Percentiles rank a stretch among this genome's conserved stretches.
Evolutionary conservation across 2,888 invertebrate species (phyloP).

Genomic region (Sarcophaga carnaria): DNA sequence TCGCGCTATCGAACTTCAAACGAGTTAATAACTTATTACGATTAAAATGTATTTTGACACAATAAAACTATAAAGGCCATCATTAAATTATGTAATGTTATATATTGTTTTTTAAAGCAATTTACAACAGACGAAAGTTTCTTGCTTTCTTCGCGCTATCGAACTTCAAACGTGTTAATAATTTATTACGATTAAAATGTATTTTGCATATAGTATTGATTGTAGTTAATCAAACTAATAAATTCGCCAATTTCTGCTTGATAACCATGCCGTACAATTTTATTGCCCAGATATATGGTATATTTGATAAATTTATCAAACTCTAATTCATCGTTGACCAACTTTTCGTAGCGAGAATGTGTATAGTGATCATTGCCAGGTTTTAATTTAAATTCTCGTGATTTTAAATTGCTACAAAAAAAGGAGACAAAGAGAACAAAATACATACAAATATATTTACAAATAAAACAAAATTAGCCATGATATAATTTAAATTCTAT

Average conservation of each 20-base stretch:
- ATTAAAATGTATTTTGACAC: slow-evolving; percentile 53
- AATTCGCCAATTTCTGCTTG: slow-evolving; percentile 81
- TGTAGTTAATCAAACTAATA: slow-evolving; percentile 80
- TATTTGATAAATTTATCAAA: slow-evolving; percentile 80
- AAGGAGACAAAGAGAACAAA: background rate
- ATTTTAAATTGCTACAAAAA: slow-evolving; percentile 77
- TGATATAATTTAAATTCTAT: slow-evolving; percentile 31
- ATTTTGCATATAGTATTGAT: slow-evolving; percentile 78
- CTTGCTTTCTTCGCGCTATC: slow-evolving; percentile 2
- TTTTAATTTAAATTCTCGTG: slow-evolving; percentile 76
- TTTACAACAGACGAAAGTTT: slow-evolving; percentile 28
- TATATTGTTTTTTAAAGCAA: slow-evolving; percentile 31
- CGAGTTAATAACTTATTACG: background rate
- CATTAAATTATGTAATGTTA: slow-evolving; percentile 27
- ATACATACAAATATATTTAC: slow-evolving; percentile 13
- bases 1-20: background rate
- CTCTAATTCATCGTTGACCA: slow-evolving; percentile 78
- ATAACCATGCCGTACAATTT: slow-evolving; percentile 80
- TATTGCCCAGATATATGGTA: slow-evolving; percentile 80
- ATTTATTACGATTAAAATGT: slow-evolving; percentile 26
- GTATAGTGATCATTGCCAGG: slow-evolving; percentile 74
- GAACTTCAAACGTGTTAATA: background rate
- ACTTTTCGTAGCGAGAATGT: slow-evolving; percentile 79
- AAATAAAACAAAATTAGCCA: slow-evolving; percentile 28
- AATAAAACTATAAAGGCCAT: background rate